Conservation (phyloP, 2,888 invertebrate genomes). For the Aspidiotus rigidus region DNA sequence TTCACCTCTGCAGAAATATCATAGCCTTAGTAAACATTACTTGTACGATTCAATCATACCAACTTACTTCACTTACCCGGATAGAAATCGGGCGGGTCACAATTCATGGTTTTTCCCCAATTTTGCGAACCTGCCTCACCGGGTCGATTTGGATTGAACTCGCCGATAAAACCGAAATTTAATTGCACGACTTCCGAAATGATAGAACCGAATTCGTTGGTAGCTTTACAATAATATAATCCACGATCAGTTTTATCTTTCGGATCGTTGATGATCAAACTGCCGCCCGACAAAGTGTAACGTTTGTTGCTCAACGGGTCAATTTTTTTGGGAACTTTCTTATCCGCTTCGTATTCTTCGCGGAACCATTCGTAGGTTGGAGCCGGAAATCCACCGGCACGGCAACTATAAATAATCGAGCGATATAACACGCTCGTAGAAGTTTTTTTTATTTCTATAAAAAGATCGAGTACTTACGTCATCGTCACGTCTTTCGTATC, state of each 20-base stretch:
- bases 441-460: constrained; percentile 3
- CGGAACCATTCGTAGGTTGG: constrained; percentile 84
- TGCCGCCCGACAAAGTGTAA: constrained; percentile 83
- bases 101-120: constrained; percentile 87
- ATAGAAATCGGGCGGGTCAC: constrained; percentile 87
- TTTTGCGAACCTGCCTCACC: constrained; percentile 77
- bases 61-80: constrained; percentile 49
- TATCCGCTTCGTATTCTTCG: constrained; percentile 75
- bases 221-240: constrained; percentile 81
- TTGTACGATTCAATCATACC: not conserved
- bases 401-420: constrained; percentile 49
- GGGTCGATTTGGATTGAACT: constrained; percentile 80
- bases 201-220: constrained; percentile 80
- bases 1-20: constrained; percentile 52
- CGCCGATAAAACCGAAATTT: constrained; percentile 78
- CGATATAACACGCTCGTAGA: constrained; percentile 6
- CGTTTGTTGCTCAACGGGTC: constrained; percentile 65
- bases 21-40: not conserved
- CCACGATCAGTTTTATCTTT: constrained; percentile 65
- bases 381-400: constrained; percentile 79
- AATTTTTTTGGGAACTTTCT: constrained; percentile 60
- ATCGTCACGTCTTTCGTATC: constrained; percentile 64
- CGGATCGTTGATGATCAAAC: constrained; percentile 77
- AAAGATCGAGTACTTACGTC: constrained; percentile 43
- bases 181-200: constrained; percentile 78